These are phyloP conservation scores for Drosophila nigrodunni DNA, from an alignment of 1,140 invertebrate genomes.

Conservation along the genomic window DNA sequence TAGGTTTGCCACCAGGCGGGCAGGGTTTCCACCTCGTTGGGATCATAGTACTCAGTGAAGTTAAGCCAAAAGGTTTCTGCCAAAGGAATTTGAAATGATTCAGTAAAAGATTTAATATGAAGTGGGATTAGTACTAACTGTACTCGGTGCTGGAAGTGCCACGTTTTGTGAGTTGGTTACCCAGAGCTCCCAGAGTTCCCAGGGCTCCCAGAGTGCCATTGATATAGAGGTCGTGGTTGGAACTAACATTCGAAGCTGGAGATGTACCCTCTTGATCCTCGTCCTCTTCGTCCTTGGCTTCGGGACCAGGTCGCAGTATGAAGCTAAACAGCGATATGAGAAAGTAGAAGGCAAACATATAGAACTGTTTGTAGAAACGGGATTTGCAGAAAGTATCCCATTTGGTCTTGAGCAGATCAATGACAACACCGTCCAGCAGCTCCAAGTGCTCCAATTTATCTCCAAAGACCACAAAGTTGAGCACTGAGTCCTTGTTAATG, in stretches of 20 bases:
- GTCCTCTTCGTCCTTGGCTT: constrained; percentile 70
- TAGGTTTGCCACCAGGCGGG: constrained; percentile 84
- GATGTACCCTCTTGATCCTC: constrained; percentile 57
- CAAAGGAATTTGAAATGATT: neutral
- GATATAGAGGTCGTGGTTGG: constrained; percentile 49
- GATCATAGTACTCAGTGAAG: constrained; percentile 81
- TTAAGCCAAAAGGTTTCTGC: constrained; percentile 83
- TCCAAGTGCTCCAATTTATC: constrained; percentile 97
- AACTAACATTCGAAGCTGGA: constrained; percentile 36
- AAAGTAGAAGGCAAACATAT: constrained; percentile 95
- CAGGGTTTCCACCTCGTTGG: constrained; percentile 65
- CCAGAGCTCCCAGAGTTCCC: neutral
- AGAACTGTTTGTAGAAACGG: constrained; percentile 96
- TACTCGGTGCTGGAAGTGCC: constrained; percentile 62
- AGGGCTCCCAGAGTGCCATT: constrained; percentile 21
- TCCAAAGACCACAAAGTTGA: constrained; percentile 99
- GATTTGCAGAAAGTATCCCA: constrained; percentile 99
- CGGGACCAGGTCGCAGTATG: constrained; percentile 92
- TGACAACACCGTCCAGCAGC: constrained; percentile 96
- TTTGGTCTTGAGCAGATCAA: constrained; percentile 97
- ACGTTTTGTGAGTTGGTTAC: constrained; percentile 47
- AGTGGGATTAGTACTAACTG: constrained; percentile 29
- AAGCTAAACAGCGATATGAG: constrained; percentile 94
- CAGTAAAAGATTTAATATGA: neutral
- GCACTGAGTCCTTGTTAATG: constrained; percentile 96